Conservation (phyloP, 23 tunicate genomes). For the Trididemnum nubilum region DNA sequence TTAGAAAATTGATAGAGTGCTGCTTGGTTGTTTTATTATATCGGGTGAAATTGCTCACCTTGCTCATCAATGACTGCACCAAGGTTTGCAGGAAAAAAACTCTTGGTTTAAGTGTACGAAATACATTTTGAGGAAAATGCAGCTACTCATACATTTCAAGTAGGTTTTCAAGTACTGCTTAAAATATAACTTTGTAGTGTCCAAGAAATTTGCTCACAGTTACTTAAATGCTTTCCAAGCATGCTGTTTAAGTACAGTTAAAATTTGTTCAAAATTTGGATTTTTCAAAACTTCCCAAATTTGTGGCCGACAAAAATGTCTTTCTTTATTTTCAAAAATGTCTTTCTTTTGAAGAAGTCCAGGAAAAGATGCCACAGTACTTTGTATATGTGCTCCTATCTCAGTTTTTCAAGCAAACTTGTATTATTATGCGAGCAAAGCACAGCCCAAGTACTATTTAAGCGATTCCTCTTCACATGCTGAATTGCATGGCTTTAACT, state of each 20-base stretch:
- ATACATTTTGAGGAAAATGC: background rate
- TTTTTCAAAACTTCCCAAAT: slow-evolving; percentile 23
- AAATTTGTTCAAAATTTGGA: slow-evolving; percentile 3
- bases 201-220: slow-evolving; percentile 14
- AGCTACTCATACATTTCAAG: slow-evolving; percentile 7
- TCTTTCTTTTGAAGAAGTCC: background rate
- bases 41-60: slow-evolving; percentile 28
- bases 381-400: background rate
- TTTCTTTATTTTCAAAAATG: background rate
- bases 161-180: slow-evolving; percentile 12
- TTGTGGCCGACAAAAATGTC: slow-evolving; percentile 7
- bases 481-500: too few species aligned
- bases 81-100: slow-evolving; percentile 33
- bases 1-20: background rate
- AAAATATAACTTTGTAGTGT: slow-evolving; percentile 15
- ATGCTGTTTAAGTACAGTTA: slow-evolving; percentile 15
- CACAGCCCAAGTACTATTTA: too few species aligned
- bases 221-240: slow-evolving; percentile 31
- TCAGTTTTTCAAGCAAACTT: too few species aligned
- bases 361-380: background rate
- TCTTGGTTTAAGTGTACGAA: slow-evolving; percentile 21
- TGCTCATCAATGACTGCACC: slow-evolving; percentile 30
- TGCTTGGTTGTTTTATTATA: background rate
- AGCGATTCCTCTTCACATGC: too few species aligned
- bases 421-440: too few species aligned